phyloP scores from a whole-genome alignment of 1,140 invertebrate genomes.

The Latrodectus geometricus region DNA sequence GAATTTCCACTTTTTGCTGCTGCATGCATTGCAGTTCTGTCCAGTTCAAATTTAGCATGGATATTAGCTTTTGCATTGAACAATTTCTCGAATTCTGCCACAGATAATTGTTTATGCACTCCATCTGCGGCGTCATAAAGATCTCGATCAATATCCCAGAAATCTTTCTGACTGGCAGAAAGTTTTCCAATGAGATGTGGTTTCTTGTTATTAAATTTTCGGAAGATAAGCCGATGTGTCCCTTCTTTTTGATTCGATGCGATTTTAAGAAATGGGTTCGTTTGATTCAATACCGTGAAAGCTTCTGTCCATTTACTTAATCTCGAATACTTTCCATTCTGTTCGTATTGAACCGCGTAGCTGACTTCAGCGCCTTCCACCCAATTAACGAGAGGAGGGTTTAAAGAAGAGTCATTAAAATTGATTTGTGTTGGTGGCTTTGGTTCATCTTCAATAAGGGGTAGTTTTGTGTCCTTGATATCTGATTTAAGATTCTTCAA shows the following conservation, averaged over 20 bases:
- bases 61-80: background rate
- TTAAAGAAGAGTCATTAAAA: background rate
- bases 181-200: background rate
- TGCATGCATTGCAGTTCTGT: background rate
- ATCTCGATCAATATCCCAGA: slow-evolving; percentile 17
- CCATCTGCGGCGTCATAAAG: background rate
- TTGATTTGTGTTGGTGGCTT: background rate
- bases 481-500: background rate
- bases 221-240: background rate
- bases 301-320: background rate
- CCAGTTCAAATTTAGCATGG: slow-evolving; percentile 1
- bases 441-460: background rate
- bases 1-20: background rate
- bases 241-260: background rate
- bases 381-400: slow-evolving; percentile 5
- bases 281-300: background rate
- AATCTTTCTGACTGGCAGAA: background rate
- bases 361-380: background rate
- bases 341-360: slow-evolving; percentile 1
- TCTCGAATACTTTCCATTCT: background rate
- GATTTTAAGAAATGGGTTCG: slow-evolving; percentile 17
- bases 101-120: background rate
- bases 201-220: slow-evolving; percentile 16
- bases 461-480: background rate
- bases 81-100: background rate